Evolutionary conservation across 2,888 invertebrate genomes (phyloP).

Genomic region (Drosophila villosipedis): DNA sequence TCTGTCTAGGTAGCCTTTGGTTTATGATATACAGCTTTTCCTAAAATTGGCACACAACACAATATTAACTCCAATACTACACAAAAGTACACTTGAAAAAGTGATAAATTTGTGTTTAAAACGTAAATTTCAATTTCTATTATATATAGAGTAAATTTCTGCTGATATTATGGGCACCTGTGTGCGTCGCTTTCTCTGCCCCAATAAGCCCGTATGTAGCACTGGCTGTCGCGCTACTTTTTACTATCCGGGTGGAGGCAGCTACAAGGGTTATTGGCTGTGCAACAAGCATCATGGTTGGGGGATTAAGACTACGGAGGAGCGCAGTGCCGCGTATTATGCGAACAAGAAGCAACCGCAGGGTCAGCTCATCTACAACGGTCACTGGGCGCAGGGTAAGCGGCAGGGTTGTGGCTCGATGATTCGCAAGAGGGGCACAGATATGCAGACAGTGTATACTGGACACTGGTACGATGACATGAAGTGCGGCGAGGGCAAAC

Average conservation of each 20-base stretch:
- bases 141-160: slow-evolving; percentile 11
- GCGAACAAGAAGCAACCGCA: slow-evolving; percentile 58
- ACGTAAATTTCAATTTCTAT: background rate
- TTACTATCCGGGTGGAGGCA: slow-evolving; percentile 74
- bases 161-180: slow-evolving; percentile 54
- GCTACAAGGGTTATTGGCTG: slow-evolving; percentile 79
- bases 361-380: slow-evolving; percentile 81
- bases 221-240: slow-evolving; percentile 74
- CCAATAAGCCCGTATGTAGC: slow-evolving; percentile 65
- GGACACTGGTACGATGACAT: slow-evolving; percentile 81
- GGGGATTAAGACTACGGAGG: slow-evolving; percentile 70
- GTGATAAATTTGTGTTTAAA: background rate
- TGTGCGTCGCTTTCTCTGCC: slow-evolving; percentile 51
- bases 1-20: background rate
- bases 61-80: background rate
- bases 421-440: slow-evolving; percentile 72
- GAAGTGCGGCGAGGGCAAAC: slow-evolving; percentile 84
- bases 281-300: slow-evolving; percentile 74
- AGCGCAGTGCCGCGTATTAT: slow-evolving; percentile 37
- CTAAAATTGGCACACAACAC: background rate
- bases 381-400: slow-evolving; percentile 78
- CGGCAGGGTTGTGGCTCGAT: slow-evolving; percentile 82
- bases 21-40: background rate
- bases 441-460: slow-evolving; percentile 74
- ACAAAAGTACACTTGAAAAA: background rate